These are phyloP conservation scores for Phyllotreta cruciferae DNA, from an alignment of 2,888 invertebrate species.

Conservation along the genomic window DNA sequence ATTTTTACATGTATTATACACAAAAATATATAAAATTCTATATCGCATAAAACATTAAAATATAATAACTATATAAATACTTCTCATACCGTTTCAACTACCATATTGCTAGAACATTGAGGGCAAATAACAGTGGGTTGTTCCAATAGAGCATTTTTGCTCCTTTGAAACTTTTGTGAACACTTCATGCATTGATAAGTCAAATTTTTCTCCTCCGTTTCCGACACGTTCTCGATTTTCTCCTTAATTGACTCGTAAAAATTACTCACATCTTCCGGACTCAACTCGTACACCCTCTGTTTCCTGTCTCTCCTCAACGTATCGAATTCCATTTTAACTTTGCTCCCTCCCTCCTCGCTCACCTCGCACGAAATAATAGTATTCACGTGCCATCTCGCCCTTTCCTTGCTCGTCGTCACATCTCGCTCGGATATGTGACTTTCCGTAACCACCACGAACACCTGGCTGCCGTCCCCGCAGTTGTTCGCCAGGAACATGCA, in stretches of 20 bases:
- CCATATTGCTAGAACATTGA: conserved; percentile 58
- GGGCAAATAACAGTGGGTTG: conserved; percentile 61
- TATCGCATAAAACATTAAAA: conserved; percentile 3
- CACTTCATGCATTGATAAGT: conserved; percentile 70
- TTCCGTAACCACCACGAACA: conserved; percentile 57
- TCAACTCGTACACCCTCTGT: conserved; percentile 66
- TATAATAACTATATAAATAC: conserved; percentile 8
- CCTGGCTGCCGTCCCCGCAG: conserved; percentile 52
- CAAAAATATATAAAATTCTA: conserved; percentile 2
- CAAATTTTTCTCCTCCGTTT: conserved; percentile 60
- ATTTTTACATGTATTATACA: not conserved
- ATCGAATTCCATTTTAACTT: conserved; percentile 67
- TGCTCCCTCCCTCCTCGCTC: conserved; percentile 51
- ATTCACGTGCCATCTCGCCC: conserved; percentile 62
- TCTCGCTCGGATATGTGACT: conserved; percentile 56
- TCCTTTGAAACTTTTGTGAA: conserved; percentile 66
- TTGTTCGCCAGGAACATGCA: conserved; percentile 54
- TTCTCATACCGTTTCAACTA: conserved; percentile 58
- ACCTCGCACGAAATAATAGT: conserved; percentile 63
- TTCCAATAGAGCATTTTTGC: conserved; percentile 43
- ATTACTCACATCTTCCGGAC: conserved; percentile 63
- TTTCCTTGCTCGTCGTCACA: conserved; percentile 52
- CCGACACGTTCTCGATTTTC: conserved; percentile 45
- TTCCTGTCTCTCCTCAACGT: conserved; percentile 66
- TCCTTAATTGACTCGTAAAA: conserved; percentile 49